Conservation (phyloP, 2,113 vertebrate species). For the Cettia cetti region DNA sequence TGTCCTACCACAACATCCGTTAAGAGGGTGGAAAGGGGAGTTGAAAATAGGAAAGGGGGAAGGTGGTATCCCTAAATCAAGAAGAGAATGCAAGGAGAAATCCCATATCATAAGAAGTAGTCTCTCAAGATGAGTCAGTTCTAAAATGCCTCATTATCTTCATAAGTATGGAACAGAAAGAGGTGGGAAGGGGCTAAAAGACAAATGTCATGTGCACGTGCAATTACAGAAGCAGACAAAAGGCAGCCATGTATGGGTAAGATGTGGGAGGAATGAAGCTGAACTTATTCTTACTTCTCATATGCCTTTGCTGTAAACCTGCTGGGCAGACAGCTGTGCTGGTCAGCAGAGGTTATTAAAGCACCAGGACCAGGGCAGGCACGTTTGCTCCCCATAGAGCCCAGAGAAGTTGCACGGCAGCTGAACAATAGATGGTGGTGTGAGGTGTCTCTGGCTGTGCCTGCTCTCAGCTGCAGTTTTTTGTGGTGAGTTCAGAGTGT, state of each 20-base stretch:
- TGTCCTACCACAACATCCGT: not conserved
- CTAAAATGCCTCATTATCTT: not conserved
- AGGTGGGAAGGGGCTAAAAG: not conserved
- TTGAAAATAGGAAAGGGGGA: not conserved
- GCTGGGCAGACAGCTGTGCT: not conserved
- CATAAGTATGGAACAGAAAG: accelerated
- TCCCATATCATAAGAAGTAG: not conserved
- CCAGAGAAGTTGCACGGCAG: not conserved
- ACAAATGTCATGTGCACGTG: accelerated
- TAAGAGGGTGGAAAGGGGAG: not conserved
- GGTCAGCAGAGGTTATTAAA: not conserved
- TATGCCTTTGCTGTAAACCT: not conserved
- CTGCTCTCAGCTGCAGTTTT: not conserved
- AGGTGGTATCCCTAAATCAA: not conserved
- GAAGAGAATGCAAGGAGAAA: not conserved
- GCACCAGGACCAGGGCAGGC: not conserved
- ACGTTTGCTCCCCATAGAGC: accelerated
- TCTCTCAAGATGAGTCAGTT: not conserved
- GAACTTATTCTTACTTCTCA: not conserved
- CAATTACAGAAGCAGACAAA: not conserved
- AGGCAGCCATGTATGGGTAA: not conserved
- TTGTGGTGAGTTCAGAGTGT: accelerated
- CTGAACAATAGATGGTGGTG: accelerated
- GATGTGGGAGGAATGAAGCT: not conserved
- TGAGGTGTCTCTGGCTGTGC: not conserved